Evolutionary conservation across 2,888 invertebrate genomes (phyloP), one percentile per base, ranked within the genome.

Genomic region (Caradrina clavipalpis): DNA sequence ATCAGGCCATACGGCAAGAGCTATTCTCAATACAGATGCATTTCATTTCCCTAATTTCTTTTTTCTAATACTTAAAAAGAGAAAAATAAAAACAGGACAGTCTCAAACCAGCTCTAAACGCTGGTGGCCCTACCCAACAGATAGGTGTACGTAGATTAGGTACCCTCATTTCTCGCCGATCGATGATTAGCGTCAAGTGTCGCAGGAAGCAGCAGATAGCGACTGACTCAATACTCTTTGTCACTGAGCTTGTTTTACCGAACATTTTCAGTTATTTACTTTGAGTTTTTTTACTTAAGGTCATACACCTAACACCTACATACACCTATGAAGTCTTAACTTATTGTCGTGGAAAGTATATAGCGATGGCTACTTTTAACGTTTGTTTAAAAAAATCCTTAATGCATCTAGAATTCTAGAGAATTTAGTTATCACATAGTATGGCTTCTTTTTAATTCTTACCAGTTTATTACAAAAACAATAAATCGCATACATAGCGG

Each of bases 91-190:
- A 60, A 51, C 55, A 64, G 64, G 69, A 70, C 56, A 66, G 64
- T 74, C 71, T 67, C 54, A 35, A 50, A 6, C n/a, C 45, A 35
- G n/a, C 19, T 26, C 51, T 69, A 22, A 8, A 51, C 56, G 59
- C 60, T 77, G 71, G 73, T 19, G 51, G 71, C 80, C 75, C 72
- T 62, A 80, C 73, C 72, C 62, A 81, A 22, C 73, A 69, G 85
- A 84, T 84, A 82, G 73, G 77, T 76, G 71, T 70, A 78, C 69
- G 64, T 81, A 83, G 82, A 82, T 83, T 83, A 84, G 79, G 86
- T 88, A 90, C 87, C 89, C 90, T 87, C 90, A 90, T 90, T 90
- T 89, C 89, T 87, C 84, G 63, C 39, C 80, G 85, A 90, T 89
- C 87, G 88, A 87, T 84, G 88, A 87, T 89, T 84, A 82, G 78